Percentiles rank a stretch among this genome's conserved stretches.
Evolutionary conservation across 1,140 invertebrate species (phyloP).

Genomic region (Anthonomus grandis): DNA sequence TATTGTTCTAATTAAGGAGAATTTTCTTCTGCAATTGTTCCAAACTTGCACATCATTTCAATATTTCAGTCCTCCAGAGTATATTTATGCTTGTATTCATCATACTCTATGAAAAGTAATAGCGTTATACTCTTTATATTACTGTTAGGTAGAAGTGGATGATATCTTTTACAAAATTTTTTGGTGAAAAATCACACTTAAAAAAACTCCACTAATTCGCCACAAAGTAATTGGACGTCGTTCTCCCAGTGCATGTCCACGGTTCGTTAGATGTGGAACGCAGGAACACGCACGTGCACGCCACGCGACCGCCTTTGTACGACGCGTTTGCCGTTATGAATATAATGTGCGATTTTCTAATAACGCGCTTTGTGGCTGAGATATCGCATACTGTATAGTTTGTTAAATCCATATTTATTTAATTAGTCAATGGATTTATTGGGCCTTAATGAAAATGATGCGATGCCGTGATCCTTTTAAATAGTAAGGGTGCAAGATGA

Average conservation of each 20-base stretch:
- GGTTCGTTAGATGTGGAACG: conserved; percentile 39
- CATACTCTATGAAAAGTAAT: too few species aligned
- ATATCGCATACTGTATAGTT: conserved; percentile 7
- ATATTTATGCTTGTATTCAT: too few species aligned
- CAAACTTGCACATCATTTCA: too few species aligned
- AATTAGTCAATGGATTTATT: conserved; percentile 18
- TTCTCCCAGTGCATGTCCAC: conserved; percentile 35
- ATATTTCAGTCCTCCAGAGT: too few species aligned
- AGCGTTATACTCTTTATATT: too few species aligned
- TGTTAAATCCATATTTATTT: conserved; percentile 22
- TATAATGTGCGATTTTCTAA: conserved; percentile 26
- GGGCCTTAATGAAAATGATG: conserved; percentile 9
- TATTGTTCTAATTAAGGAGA: too few species aligned
- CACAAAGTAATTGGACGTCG: conserved; percentile 47
- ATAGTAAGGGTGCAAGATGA: too few species aligned
- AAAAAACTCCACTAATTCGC: conserved; percentile 22
- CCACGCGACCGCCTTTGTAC: conserved; percentile 30
- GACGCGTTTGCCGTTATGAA: conserved; percentile 25
- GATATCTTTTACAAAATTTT: too few species aligned
- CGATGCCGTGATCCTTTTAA: too few species aligned
- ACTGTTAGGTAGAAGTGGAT: too few species aligned
- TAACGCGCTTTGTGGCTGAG: conserved; percentile 9
- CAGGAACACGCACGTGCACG: conserved; percentile 27
- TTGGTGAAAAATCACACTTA: too few species aligned
- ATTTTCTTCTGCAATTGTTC: too few species aligned